Evolutionary conservation across 2,797 vertebrate genomes (phyloP).

Genomic region (Muscicapa striata): DNA sequence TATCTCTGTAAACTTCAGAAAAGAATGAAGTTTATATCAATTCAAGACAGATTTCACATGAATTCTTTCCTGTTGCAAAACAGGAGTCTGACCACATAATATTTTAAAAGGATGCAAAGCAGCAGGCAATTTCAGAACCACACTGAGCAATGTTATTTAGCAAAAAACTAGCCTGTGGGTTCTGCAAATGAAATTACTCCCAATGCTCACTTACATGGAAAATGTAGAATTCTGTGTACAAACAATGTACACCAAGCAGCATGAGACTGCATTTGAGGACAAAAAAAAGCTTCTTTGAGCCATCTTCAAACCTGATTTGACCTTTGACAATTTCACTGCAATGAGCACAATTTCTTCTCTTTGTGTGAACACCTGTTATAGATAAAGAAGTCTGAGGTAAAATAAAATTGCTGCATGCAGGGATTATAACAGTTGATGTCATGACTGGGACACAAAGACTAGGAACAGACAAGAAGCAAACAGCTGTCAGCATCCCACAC

Average conservation of each 20-base stretch:
- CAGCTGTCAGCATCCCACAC: neutral
- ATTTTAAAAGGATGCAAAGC: constrained; percentile 22
- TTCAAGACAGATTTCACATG: neutral
- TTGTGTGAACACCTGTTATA: neutral
- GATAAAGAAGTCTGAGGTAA: neutral
- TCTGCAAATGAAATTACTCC: constrained; percentile 25
- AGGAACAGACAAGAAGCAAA: neutral
- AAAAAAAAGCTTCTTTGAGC: neutral
- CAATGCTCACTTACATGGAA: neutral
- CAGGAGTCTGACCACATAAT: neutral
- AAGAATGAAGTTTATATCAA: neutral
- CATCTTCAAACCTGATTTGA: neutral
- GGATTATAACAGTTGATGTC: neutral
- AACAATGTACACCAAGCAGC: neutral
- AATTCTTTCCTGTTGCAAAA: neutral
- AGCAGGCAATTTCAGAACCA: constrained; percentile 17
- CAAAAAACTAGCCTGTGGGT: constrained; percentile 3
- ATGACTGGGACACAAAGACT: neutral
- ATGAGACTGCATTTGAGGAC: neutral
- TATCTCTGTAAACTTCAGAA: neutral
- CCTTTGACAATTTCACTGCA: neutral
- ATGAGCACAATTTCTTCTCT: neutral
- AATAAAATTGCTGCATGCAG: neutral
- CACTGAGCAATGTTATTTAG: constrained; percentile 22
- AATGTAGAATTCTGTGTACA: neutral